Evolutionary conservation across 2,797 vertebrate species (phyloP), one percentile per base, ranked within the genome.

Genomic region (Corythornis leucogaster): DNA sequence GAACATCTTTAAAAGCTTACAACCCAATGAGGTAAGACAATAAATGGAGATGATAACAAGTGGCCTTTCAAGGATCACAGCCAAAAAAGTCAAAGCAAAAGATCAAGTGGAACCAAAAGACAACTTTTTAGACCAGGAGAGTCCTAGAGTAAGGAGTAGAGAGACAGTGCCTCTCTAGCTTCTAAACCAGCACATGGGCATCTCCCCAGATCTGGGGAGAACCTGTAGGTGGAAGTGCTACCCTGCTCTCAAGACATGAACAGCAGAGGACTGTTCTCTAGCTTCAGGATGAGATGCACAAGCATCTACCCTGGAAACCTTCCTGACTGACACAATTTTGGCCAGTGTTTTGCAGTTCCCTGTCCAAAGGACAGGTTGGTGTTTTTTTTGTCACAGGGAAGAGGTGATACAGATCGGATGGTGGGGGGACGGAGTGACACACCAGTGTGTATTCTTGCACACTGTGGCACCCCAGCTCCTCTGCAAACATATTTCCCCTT

Each of bases 401-500:
- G 7, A 70, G 9, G 5, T 0, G 2, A 15, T 12, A 8, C 2
- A 17, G n/a, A 21, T 59, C n/a, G 26, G 30, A 35, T 22, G 12
- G 28, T 25, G 22, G 28, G 50, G 50, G 50, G 16, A 18, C 4
- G 10, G n/a, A 5, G 8, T 9, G 2, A 3, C 46, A 54, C 16
- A 61, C 21, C 9, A 3, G 9, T 12, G 8, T 12, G 24, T 78
- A 50, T 40, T 51, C 46, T 24, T 5, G 6, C 15, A 38, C 22
- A 48, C 5, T 4, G 3, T 43, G 63, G 45, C 5, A 48, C 21
- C 12, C 25, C 8, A 15, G 16, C 17, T 64, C 35, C 64, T 35
- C 69, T 54, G 35, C 8, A 70, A 80, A 51, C 31, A 22, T 7
- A 8, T 68, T 70, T 40, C 62, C 42, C 46, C 62, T 50, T 67